phyloP scores from a whole-genome alignment of 2,797 vertebrate genomes.

The Eremophila alpestris region DNA sequence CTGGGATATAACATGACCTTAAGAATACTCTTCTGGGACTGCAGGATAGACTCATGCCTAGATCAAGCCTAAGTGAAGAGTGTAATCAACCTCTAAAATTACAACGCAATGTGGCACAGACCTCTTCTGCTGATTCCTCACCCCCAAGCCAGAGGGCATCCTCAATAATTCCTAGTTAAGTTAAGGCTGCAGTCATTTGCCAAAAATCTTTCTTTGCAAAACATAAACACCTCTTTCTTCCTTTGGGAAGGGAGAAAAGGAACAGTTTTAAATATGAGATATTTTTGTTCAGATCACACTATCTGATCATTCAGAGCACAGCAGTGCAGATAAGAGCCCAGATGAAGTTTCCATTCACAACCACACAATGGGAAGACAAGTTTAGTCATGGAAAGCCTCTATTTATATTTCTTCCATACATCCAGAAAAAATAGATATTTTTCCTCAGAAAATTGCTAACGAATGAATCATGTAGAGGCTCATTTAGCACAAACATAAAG shows the following conservation, averaged over 20 bases:
- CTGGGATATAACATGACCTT: not conserved
- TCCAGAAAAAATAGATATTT: not conserved
- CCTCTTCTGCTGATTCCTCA: conserved; percentile 1
- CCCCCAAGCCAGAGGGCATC: not conserved
- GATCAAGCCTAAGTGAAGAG: not conserved
- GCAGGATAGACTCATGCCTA: not conserved
- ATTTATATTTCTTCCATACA: not conserved
- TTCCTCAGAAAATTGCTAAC: not conserved
- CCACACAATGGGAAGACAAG: not conserved
- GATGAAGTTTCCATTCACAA: not conserved
- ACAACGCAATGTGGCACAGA: not conserved
- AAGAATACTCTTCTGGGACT: not conserved
- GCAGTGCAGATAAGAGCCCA: not conserved
- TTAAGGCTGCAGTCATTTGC: not conserved
- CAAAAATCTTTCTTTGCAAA: conserved; percentile 19
- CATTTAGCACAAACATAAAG: not conserved
- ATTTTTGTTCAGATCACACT: not conserved
- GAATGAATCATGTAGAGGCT: not conserved
- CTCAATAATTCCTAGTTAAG: not conserved
- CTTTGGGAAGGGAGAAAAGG: not conserved
- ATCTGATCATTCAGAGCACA: not conserved
- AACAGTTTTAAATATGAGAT: not conserved
- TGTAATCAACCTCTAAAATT: not conserved
- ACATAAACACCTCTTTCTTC: conserved; percentile 5
- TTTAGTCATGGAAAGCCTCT: not conserved